Conservation (phyloP, 2,797 vertebrate species). For the Nasua narica region DNA sequence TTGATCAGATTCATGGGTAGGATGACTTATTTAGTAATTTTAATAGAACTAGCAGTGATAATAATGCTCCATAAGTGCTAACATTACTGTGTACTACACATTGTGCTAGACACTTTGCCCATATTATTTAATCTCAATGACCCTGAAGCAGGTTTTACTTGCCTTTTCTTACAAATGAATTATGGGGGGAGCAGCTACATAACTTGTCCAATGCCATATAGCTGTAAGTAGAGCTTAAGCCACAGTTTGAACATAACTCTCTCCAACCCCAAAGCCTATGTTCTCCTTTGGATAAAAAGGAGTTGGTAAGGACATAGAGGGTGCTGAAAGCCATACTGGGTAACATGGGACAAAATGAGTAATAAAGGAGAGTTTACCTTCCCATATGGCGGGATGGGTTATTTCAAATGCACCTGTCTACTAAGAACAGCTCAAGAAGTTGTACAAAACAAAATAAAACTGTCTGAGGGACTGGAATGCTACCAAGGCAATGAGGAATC, state of each 20-base stretch:
- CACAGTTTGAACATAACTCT: neutral
- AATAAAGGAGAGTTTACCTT: neutral
- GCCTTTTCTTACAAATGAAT: neutral
- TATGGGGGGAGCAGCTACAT: neutral
- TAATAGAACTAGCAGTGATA: neutral
- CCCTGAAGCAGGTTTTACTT: neutral
- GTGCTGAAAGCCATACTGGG: neutral
- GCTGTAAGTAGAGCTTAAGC: neutral
- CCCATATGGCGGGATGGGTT: neutral
- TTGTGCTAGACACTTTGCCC: neutral
- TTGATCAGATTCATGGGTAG: neutral
- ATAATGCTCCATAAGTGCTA: neutral
- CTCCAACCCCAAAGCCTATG: neutral
- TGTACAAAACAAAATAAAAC: neutral
- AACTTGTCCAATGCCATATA: neutral
- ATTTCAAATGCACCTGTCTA: neutral
- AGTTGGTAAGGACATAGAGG: neutral
- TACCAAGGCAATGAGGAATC: neutral
- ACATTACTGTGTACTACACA: neutral
- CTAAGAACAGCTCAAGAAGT: neutral
- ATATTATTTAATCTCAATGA: neutral
- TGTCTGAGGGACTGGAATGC: neutral
- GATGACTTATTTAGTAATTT: neutral
- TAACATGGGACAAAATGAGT: neutral
- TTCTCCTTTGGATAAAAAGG: neutral